phyloP scores from a whole-genome alignment of 2,797 vertebrate species.

The Alexandromys oeconomus region DNA sequence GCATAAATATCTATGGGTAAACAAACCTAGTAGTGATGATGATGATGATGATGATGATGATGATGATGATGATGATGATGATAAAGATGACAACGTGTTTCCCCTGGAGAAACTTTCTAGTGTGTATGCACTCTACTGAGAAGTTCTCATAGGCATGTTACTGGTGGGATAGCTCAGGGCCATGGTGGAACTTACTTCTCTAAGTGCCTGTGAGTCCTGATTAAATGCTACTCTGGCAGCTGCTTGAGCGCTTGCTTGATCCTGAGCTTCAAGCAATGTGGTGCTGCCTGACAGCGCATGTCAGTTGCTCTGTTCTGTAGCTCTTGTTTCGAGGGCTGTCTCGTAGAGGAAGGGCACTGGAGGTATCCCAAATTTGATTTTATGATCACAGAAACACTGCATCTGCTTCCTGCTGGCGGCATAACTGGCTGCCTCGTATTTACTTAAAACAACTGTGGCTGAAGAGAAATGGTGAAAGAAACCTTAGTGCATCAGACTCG shows the following conservation, averaged over 20 bases:
- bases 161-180: not conserved
- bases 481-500: not conserved
- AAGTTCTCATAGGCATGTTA: not conserved
- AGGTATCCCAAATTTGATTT: constrained; percentile 29
- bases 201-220: not conserved
- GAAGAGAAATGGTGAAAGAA: constrained; percentile 48
- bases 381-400: not conserved
- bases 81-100: not conserved
- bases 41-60: not conserved
- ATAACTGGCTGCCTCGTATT: not conserved
- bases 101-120: not conserved
- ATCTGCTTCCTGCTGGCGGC: not conserved
- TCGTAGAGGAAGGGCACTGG: not conserved
- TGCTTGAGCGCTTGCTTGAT: not conserved
- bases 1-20: not conserved
- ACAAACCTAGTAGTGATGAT: constrained; percentile 12
- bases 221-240: not conserved
- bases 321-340: not conserved
- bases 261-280: not conserved
- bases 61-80: not conserved
- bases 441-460: not conserved
- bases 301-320: not conserved
- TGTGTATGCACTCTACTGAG: not conserved
- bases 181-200: not conserved
- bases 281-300: not conserved